Conservation (phyloP, 2,888 invertebrate genomes). For the Eupithecia subfuscata region DNA sequence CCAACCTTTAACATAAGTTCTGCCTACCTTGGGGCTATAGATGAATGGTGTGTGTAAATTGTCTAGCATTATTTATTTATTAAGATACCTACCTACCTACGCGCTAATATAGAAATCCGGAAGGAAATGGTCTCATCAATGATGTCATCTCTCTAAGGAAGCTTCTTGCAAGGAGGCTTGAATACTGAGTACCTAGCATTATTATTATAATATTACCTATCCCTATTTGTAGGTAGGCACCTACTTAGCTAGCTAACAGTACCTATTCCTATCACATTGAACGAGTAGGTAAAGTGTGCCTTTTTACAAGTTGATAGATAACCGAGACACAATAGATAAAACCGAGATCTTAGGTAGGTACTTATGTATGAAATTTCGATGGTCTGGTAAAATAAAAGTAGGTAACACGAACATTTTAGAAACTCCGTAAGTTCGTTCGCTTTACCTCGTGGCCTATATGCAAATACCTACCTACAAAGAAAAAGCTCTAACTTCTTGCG, state of each 20-base stretch:
- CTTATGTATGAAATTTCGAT: background rate
- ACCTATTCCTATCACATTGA: background rate
- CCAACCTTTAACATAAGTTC: background rate
- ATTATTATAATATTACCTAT: background rate
- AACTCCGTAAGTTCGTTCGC: constrained; percentile 14
- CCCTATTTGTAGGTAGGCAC: background rate
- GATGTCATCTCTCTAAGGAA: constrained; percentile 37
- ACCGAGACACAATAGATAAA: too few relatives aligned
- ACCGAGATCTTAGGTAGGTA: too few relatives aligned
- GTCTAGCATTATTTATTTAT: too few relatives aligned
- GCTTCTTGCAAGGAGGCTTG: constrained; percentile 22
- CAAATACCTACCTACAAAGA: constrained; percentile 65
- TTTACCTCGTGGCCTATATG: constrained; percentile 76
- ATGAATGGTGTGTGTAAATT: background rate
- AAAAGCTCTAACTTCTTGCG: constrained; percentile 64
- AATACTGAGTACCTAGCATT: constrained; percentile 31
- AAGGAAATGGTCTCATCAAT: constrained; percentile 29
- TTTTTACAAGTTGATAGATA: background rate
- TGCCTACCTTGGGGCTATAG: background rate
- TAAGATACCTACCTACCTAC: background rate
- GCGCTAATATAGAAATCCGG: constrained; percentile 20
- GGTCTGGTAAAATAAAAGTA: background rate
- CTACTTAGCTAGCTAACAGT: background rate
- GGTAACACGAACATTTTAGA: background rate
- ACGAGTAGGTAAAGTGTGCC: background rate